Percentiles rank a stretch among this genome's conserved stretches.
phyloP scores from a whole-genome alignment of 2,797 vertebrate species.

The Schizothorax lantsangensis region DNA sequence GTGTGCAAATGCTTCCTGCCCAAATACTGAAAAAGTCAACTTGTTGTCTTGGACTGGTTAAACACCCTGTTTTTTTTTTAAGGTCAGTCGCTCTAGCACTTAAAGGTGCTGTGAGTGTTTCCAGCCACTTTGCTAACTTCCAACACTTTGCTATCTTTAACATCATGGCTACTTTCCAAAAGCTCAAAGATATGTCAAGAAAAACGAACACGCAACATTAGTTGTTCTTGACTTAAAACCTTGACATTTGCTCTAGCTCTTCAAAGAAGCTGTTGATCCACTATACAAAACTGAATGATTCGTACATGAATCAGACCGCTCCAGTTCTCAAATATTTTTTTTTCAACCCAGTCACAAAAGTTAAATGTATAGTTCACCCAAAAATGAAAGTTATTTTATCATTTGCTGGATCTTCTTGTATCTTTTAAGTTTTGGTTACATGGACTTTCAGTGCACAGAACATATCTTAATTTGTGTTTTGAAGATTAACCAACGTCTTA shows the following conservation, averaged over 20 bases:
- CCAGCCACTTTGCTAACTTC: background rate
- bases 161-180: background rate
- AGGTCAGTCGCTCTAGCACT: background rate
- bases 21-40: background rate
- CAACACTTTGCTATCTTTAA: background rate
- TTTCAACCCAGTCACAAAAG: background rate
- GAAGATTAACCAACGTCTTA: background rate
- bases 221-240: background rate
- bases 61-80: background rate
- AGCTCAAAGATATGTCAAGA: background rate
- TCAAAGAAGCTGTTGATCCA: background rate
- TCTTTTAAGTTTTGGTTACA: background rate
- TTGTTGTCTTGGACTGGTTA: background rate
- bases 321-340: background rate
- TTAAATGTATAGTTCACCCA: background rate
- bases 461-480: background rate
- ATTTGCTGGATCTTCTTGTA: background rate
- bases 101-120: background rate
- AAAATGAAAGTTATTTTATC: background rate
- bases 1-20: background rate
- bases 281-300: background rate
- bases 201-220: background rate
- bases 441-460: background rate
- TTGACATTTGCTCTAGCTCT: background rate
- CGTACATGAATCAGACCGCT: background rate